phyloP scores from a whole-genome alignment of 2,113 vertebrate species.

The Chelonoidis abingdonii region DNA sequence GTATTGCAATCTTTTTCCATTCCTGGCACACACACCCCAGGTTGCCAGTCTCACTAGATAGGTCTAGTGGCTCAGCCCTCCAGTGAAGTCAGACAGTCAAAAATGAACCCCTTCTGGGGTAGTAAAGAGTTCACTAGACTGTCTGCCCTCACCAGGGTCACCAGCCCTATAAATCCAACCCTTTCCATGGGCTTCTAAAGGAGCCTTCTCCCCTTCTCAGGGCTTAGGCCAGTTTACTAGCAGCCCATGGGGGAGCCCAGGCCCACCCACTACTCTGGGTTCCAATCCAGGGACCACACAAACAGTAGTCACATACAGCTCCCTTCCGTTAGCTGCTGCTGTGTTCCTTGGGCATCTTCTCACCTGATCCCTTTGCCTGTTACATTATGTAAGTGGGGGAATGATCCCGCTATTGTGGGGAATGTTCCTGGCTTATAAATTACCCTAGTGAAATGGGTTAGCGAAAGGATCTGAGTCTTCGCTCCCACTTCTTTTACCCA shows the following conservation, averaged over 20 bases:
- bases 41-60: background rate
- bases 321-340: background rate
- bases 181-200: background rate
- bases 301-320: background rate
- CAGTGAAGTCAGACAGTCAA: background rate
- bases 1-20: background rate
- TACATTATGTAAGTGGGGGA: too few relatives aligned
- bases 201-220: background rate
- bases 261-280: background rate
- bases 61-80: background rate
- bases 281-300: too few relatives aligned
- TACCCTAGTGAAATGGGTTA: too few relatives aligned
- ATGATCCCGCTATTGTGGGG: too few relatives aligned
- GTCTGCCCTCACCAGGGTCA: background rate
- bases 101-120: background rate
- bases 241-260: background rate
- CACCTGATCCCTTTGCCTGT: too few relatives aligned
- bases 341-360: background rate
- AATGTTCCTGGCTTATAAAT: too few relatives aligned
- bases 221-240: background rate
- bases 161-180: background rate
- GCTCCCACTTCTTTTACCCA: too few relatives aligned
- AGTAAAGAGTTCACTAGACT: background rate
- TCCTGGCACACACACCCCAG: background rate
- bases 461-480: too few relatives aligned